phyloP scores from a whole-genome alignment of 2,113 vertebrate species.

The Uria lomvia region DNA sequence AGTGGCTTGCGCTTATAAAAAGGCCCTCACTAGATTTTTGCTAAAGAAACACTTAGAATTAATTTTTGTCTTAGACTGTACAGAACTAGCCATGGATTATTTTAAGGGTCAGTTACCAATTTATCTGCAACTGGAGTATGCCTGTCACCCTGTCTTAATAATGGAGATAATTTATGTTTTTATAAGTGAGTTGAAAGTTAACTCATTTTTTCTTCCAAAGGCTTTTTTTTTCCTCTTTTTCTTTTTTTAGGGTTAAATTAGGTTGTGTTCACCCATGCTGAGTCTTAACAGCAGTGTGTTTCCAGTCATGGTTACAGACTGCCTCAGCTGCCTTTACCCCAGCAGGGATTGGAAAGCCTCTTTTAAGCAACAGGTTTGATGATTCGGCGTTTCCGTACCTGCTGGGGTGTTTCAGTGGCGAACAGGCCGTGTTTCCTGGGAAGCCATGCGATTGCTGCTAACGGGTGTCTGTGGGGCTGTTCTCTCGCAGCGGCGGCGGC shows the following conservation, averaged over 20 bases:
- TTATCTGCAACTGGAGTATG: background rate
- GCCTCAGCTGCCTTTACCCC: background rate
- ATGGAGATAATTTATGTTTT: background rate
- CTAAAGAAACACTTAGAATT: background rate
- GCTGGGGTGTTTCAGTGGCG: background rate
- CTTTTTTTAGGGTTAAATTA: background rate
- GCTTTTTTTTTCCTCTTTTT: background rate
- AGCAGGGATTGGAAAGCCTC: background rate
- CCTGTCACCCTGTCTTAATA: background rate
- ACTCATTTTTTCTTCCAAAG: background rate
- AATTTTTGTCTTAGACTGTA: background rate
- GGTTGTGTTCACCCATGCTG: background rate
- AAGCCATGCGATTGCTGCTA: accelerated
- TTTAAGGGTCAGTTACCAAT: background rate
- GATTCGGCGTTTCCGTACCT: accelerated
- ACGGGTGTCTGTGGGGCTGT: background rate
- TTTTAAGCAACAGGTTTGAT: background rate
- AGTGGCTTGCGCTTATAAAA: background rate
- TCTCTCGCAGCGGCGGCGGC: slow-evolving; percentile 81
- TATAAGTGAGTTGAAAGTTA: background rate
- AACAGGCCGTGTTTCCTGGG: background rate
- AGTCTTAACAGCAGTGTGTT: no score
- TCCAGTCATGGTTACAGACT: background rate
- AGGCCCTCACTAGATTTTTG: background rate
- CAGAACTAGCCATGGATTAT: background rate